These are phyloP conservation scores for Trogon melanurus DNA, from an alignment of 2,113 vertebrate genomes.

Conservation along the genomic window DNA sequence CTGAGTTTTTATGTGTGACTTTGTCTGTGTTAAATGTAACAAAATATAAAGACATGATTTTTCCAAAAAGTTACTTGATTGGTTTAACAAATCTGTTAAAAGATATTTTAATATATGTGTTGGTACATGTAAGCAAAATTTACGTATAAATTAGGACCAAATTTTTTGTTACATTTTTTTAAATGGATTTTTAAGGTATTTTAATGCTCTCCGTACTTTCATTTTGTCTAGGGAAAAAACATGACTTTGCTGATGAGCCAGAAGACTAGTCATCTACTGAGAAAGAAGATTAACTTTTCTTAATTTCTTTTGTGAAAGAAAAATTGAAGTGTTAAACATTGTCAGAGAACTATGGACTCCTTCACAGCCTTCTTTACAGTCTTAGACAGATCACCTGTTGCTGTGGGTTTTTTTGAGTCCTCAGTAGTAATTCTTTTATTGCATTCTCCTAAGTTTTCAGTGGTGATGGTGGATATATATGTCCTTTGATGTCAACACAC, in stretches of 20 bases:
- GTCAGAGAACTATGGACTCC: not conserved
- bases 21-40: not conserved
- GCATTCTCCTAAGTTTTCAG: not conserved
- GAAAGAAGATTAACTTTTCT: not conserved
- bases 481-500: not conserved
- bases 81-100: not conserved
- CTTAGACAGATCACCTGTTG: not conserved
- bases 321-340: not conserved
- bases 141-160: not conserved
- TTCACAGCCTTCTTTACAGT: not conserved
- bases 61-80: rapidly evolving
- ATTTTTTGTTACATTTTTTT: too few relatives aligned
- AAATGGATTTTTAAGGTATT: not conserved
- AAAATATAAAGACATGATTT: not conserved
- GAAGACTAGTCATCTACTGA: not conserved
- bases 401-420: not conserved
- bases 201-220: not conserved
- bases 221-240: not conserved
- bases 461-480: not conserved
- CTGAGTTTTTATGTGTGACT: not conserved
- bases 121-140: not conserved
- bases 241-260: not conserved
- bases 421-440: not conserved
- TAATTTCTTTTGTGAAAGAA: not conserved
- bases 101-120: not conserved